Conservation (phyloP, 2,113 vertebrate species). For the Chionomys nivalis region DNA sequence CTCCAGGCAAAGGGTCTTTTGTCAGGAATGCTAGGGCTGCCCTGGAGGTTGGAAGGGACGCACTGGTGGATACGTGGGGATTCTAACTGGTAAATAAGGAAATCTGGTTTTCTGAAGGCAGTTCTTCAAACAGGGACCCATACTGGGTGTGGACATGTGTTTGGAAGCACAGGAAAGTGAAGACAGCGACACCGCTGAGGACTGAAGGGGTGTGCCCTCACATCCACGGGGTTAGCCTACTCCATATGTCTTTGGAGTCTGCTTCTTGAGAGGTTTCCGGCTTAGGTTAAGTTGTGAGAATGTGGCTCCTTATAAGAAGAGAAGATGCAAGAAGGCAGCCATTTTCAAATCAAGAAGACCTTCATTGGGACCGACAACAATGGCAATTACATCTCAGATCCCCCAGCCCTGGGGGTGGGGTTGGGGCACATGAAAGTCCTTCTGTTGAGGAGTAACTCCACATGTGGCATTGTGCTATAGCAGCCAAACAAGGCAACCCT, state of each 20-base stretch:
- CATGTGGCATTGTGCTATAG: not conserved
- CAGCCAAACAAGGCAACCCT: not conserved
- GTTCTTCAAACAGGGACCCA: not conserved
- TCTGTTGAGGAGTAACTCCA: not conserved
- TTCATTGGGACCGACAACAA: not conserved
- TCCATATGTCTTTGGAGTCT: not conserved
- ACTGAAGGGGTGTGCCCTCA: not conserved
- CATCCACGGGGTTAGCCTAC: not conserved
- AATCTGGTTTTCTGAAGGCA: not conserved
- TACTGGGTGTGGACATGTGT: not conserved
- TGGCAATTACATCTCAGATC: not conserved
- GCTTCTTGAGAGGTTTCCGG: not conserved
- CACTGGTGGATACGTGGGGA: not conserved
- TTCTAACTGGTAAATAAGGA: not conserved
- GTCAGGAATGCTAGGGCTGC: not conserved
- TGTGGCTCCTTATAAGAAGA: not conserved
- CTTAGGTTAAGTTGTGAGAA: not conserved
- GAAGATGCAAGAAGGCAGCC: not conserved
- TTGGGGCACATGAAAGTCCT: not conserved
- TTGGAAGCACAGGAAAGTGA: not conserved
- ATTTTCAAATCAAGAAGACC: not conserved
- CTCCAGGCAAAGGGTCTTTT: not conserved
- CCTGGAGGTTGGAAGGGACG: not conserved
- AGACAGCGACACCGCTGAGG: not conserved
- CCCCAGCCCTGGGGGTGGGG: not conserved